Conservation (phyloP, 2,888 invertebrate genomes). For the Cheiracanthium punctorium region DNA sequence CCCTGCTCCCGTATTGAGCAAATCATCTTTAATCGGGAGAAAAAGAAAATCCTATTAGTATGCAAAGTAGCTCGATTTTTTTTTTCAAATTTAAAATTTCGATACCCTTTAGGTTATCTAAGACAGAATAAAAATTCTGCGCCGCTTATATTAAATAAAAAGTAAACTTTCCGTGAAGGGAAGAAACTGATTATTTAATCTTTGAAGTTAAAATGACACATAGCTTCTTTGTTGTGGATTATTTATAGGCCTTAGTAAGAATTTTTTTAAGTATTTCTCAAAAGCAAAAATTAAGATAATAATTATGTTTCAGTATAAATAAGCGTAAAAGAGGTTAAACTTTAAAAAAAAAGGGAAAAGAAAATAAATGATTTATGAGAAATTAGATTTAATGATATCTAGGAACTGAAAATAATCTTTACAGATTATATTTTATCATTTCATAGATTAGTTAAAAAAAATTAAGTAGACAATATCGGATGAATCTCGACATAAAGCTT, state of each 20-base stretch:
- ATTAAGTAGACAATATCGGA: no score
- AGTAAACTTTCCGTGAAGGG: background rate
- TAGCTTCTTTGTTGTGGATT: background rate
- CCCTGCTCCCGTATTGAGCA: no score
- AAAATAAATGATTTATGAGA: background rate
- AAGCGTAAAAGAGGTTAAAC: background rate
- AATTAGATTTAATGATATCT: no score
- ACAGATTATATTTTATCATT: no score
- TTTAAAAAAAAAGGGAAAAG: background rate
- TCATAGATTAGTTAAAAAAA: no score
- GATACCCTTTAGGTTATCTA: conserved; percentile 3
- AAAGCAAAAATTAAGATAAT: background rate
- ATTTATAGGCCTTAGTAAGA: background rate
- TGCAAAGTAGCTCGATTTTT: background rate
- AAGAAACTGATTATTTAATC: conserved; percentile 3
- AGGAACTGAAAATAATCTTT: no score
- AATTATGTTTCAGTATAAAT: conserved; percentile 4
- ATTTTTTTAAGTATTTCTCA: background rate
- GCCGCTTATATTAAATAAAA: background rate
- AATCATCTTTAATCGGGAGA: background rate
- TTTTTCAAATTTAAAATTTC: background rate
- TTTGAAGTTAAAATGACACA: conserved; percentile 13
- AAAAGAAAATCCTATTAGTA: background rate
- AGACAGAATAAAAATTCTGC: background rate
- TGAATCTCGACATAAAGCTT: no score